Conservation (phyloP, 1,140 invertebrate genomes). For the Venustaconcha ellipsiformis region DNA sequence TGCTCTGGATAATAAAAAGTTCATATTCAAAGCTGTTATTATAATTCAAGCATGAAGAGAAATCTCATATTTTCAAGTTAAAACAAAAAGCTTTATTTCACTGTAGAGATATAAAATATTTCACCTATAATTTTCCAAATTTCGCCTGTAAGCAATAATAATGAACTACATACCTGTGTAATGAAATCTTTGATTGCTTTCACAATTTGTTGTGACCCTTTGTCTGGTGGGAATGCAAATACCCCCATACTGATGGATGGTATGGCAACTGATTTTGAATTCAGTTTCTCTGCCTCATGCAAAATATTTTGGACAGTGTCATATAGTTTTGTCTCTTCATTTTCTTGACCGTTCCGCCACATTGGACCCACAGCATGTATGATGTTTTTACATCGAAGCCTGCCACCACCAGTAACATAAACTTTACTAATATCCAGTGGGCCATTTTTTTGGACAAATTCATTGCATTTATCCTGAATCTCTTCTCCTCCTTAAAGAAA, state of each 20-base stretch:
- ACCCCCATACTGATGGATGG: slow-evolving; percentile 51
- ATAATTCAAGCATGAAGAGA: no score
- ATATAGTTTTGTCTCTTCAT: slow-evolving; percentile 31
- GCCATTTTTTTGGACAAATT: slow-evolving; percentile 27
- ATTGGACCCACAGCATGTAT: slow-evolving; percentile 54
- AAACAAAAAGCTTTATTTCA: no score
- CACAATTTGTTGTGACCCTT: slow-evolving; percentile 23
- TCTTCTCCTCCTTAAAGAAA: slow-evolving; percentile 21
- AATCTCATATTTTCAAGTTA: no score
- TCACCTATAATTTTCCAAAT: no score
- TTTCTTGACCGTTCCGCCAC: slow-evolving; percentile 36
- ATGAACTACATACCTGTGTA: background rate
- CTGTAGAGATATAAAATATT: no score
- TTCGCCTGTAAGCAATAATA: no score
- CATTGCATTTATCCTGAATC: slow-evolving; percentile 43
- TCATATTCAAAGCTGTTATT: no score
- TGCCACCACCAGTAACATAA: slow-evolving; percentile 32
- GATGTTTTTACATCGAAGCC: slow-evolving; percentile 38
- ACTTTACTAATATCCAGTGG: slow-evolving; percentile 33
- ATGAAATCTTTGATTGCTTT: slow-evolving; percentile 26
- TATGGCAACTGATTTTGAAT: slow-evolving; percentile 34
- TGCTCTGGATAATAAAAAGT: no score
- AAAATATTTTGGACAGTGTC: slow-evolving; percentile 38
- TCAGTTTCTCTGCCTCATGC: slow-evolving; percentile 18
- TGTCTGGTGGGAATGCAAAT: slow-evolving; percentile 45